Evolutionary conservation across 2,113 vertebrate species (phyloP), one percentile per base, ranked within the genome.

Genomic region (Protobothrops flavoviridis): DNA sequence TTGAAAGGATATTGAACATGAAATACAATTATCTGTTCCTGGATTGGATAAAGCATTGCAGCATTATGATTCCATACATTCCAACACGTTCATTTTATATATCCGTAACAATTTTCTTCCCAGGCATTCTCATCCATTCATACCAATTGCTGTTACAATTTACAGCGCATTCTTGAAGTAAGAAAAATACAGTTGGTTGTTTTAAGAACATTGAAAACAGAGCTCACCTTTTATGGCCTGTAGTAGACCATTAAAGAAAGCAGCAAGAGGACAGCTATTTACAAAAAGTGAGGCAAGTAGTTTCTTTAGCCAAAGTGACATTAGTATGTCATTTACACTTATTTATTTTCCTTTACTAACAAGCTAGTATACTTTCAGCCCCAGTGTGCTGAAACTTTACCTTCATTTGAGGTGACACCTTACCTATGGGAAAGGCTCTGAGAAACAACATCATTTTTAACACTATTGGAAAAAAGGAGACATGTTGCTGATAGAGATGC

Each of bases 331-430:
- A 92, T 17, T 95, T 96, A 81, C 2, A 39, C 33, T 81, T 39
- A 81, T 81, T 94, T 90, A 95, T 94, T 89, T 96, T 96, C 55
- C 90, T 96, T 93, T 94, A 12, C 23, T 96, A 95, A 93, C 69
- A 95, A 93, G 85, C 1, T 85, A 10, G 29, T 92, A 33, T 92
- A 29, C 11, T 45, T 97, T 96, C 95, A 91, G 3, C 13, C 39
- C 96, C 45, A 24, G 2, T 56, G 33, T 13, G 52, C 52, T 92
- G 85, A 94, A 39, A 92, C n/a, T 85, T 95, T 93, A 93, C n/a
- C 6, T 91, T 7, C 45, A 88, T 20, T 53, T 95, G 95, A 94
- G 45, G 91, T 88, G 59, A 52, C 64, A 91, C 91, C 85, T 94
- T 81, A 91, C 29, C 74, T 91, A 43, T 94, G 93, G 29, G 21